Conservation (phyloP, 30 jellyfish, hydroid and myxozoan genomes). For the Turritopsis rubra region DNA sequence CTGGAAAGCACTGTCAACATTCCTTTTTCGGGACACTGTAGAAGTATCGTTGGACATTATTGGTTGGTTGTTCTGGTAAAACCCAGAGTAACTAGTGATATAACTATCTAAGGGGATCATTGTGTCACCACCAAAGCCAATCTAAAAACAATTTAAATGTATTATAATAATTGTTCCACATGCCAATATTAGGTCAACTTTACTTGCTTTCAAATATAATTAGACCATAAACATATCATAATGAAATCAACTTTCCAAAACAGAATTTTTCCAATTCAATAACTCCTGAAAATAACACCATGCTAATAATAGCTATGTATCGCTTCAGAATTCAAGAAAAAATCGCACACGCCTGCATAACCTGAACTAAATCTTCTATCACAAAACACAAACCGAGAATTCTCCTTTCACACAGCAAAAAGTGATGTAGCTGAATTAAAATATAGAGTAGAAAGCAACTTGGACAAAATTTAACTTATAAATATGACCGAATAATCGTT, state of each 20-base stretch:
- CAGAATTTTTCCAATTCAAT: no score
- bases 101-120: slow-evolving; percentile 15
- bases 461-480: not conserved
- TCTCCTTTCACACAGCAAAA: not conserved
- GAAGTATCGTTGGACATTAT: not conserved
- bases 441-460: not conserved
- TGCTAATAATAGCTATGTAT: no score
- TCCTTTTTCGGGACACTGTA: not conserved
- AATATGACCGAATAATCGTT: not conserved
- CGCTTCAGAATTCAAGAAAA: not conserved
- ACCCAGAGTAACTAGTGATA: slow-evolving; percentile 13
- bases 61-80: slow-evolving; percentile 14
- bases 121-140: not conserved
- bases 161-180: no score
- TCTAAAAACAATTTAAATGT: not conserved
- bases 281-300: no score
- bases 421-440: not conserved
- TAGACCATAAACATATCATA: not conserved
- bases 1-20: not conserved
- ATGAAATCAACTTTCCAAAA: not conserved
- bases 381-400: not conserved
- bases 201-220: no score
- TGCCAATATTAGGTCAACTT: no score
- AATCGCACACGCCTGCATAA: not conserved
- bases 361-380: not conserved